phyloP scores from a whole-genome alignment of 1,140 invertebrate species.

The Polyergus mexicanus region DNA sequence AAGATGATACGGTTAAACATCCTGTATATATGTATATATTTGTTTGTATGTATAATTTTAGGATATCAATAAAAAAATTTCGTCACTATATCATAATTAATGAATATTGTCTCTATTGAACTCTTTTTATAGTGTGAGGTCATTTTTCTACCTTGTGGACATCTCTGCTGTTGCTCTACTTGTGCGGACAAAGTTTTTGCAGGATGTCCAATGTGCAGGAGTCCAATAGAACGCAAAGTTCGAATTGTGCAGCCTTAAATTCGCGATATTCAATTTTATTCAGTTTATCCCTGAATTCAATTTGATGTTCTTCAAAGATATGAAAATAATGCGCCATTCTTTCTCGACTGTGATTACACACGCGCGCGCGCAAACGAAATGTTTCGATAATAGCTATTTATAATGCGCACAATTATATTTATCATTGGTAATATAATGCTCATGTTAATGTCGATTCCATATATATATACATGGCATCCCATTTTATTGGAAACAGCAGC shows the following conservation, averaged over 20 bases:
- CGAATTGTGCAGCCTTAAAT: slow-evolving; percentile 87
- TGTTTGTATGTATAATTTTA: not conserved
- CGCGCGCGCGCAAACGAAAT: not conserved
- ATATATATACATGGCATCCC: not conserved
- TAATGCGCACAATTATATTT: slow-evolving; percentile 51
- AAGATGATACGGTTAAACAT: too few species aligned
- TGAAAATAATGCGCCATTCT: slow-evolving; percentile 22
- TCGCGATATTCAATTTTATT: slow-evolving; percentile 39
- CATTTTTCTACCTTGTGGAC: slow-evolving; percentile 94
- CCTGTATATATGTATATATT: not conserved
- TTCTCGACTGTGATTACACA: slow-evolving; percentile 48
- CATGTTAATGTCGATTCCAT: not conserved
- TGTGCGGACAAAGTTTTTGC: slow-evolving; percentile 88
- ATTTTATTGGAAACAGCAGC: too few species aligned
- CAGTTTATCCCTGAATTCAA: slow-evolving; percentile 13
- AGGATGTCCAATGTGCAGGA: slow-evolving; percentile 93
- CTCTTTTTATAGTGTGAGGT: slow-evolving; percentile 89
- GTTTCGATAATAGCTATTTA: slow-evolving; percentile 31
- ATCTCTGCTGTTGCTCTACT: slow-evolving; percentile 92
- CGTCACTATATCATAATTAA: slow-evolving; percentile 7
- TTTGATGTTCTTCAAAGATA: not conserved
- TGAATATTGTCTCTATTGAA: slow-evolving; percentile 29
- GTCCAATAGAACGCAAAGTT: slow-evolving; percentile 89
- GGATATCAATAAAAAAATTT: not conserved
- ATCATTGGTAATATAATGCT: slow-evolving; percentile 36